phyloP scores from a whole-genome alignment of 2,113 vertebrate species.

The Dasyprocta punctata region DNA sequence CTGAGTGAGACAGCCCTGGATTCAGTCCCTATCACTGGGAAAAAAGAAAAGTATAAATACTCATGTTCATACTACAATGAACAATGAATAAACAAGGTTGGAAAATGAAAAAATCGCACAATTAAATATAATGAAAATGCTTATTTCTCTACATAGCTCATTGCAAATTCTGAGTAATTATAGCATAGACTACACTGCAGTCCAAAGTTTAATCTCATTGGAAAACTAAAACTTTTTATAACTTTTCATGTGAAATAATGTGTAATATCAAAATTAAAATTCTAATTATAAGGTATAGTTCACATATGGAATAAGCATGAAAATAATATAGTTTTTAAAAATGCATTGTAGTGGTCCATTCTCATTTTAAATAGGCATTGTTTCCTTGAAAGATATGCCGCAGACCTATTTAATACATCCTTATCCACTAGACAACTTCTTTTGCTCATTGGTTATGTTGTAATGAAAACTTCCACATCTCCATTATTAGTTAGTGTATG shows the following conservation, averaged over 20 bases:
- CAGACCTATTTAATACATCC: background rate
- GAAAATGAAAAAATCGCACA: background rate
- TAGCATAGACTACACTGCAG: slow-evolving; percentile 73
- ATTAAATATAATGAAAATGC: background rate
- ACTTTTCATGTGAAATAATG: slow-evolving; percentile 47
- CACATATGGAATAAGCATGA: background rate
- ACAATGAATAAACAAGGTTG: background rate
- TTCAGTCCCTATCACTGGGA: background rate
- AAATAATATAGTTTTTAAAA: slow-evolving; percentile 3
- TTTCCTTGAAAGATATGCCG: background rate
- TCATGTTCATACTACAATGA: background rate
- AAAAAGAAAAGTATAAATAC: background rate
- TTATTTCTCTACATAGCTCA: background rate
- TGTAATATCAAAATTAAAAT: slow-evolving; percentile 60
- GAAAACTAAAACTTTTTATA: slow-evolving; percentile 75
- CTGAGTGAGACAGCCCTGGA: background rate
- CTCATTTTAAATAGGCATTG: background rate
- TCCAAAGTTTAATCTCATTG: slow-evolving; percentile 75
- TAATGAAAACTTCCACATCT: slow-evolving; percentile 54
- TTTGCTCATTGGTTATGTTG: background rate
- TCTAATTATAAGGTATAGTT: slow-evolving; percentile 48
- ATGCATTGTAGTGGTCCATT: background rate
- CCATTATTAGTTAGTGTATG: slow-evolving; percentile 61
- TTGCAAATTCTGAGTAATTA: slow-evolving; percentile 3
- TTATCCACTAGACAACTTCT: background rate